Conservation (phyloP, 2,797 vertebrate genomes). For the Tragelaphus eurycerus region DNA sequence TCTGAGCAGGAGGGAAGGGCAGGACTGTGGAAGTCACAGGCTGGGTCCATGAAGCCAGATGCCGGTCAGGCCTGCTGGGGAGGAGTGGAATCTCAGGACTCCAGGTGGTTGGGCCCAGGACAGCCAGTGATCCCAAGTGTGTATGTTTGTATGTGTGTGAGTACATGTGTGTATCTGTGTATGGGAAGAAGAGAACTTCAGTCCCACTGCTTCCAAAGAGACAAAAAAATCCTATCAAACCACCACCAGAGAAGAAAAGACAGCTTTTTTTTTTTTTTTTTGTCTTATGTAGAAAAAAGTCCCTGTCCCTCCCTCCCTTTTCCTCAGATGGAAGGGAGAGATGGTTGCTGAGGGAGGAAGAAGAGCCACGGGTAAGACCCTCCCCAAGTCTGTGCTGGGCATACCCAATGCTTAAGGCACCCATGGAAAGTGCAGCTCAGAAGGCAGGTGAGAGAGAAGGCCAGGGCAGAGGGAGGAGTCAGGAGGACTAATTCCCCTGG, state of each 20-base stretch:
- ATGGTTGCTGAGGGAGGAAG: slow-evolving; percentile 38
- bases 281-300: slow-evolving; percentile 66
- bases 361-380: not conserved
- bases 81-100: not conserved
- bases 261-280: slow-evolving; percentile 44
- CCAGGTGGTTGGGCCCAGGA: not conserved
- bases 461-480: slow-evolving; percentile 41
- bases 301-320: slow-evolving; percentile 44
- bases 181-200: not conserved
- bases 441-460: slow-evolving; percentile 61
- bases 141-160: not conserved
- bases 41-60: not conserved
- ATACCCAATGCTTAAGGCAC: slow-evolving; percentile 64
- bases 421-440: slow-evolving; percentile 73
- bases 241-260: slow-evolving; percentile 47
- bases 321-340: slow-evolving; percentile 56
- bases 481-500: slow-evolving; percentile 83
- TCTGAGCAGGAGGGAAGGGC: not conserved
- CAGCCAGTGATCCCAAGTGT: not conserved
- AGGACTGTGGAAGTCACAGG: not conserved
- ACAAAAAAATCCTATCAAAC: slow-evolving; percentile 44
- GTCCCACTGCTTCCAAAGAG: not conserved
- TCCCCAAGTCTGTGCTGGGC: slow-evolving; percentile 53
- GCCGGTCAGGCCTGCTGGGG: not conserved
- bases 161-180: not conserved